phyloP scores from a whole-genome alignment of 2,113 vertebrate species.

The Phocoena phocoena region DNA sequence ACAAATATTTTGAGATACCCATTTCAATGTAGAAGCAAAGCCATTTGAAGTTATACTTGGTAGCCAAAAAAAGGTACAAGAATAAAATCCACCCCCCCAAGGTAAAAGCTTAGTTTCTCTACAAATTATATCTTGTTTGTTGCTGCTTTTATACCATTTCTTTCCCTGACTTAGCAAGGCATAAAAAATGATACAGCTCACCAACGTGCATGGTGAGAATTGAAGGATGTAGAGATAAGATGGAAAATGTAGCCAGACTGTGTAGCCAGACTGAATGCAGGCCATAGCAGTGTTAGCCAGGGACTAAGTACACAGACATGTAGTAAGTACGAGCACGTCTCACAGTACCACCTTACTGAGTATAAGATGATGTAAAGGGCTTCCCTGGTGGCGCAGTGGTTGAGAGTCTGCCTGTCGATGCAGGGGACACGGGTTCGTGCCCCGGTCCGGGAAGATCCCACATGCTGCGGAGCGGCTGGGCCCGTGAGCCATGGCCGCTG shows the following conservation, averaged over 20 bases:
- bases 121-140: slow-evolving; percentile 68
- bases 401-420: no score
- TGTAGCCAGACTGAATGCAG: neutral
- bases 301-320: neutral
- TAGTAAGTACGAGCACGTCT: neutral
- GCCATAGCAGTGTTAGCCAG: neutral
- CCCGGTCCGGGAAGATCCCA: no score
- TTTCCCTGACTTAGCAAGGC: slow-evolving; percentile 71
- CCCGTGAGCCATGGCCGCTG: no score
- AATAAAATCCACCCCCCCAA: slow-evolving; percentile 42
- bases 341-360: neutral
- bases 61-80: slow-evolving; percentile 69
- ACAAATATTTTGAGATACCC: slow-evolving; percentile 65
- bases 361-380: neutral
- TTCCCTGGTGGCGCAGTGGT: no score
- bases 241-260: neutral
- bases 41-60: slow-evolving; percentile 69
- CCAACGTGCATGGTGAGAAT: slow-evolving; percentile 49
- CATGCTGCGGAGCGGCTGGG: no score
- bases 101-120: slow-evolving; percentile 73
- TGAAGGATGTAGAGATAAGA: slow-evolving; percentile 40
- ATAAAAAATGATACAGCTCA: slow-evolving; percentile 63
- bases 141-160: slow-evolving; percentile 75
- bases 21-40: slow-evolving; percentile 75
- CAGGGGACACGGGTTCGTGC: no score